Percentiles rank a stretch among this genome's conserved stretches.
Conservation (phyloP, 1,140 invertebrate genomes). For the Varroa destructor region DNA sequence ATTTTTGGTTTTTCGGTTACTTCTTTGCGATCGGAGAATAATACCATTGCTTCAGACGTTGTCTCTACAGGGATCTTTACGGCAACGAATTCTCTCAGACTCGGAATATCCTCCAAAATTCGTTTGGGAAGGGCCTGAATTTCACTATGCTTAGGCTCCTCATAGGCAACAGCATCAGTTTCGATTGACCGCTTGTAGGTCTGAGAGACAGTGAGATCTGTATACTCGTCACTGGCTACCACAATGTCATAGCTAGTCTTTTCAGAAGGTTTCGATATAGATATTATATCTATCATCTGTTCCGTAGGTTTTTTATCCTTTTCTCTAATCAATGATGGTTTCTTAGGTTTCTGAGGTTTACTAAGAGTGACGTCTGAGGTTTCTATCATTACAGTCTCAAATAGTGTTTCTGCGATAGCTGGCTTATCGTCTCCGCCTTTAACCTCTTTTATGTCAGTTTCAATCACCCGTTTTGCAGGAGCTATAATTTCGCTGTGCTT, state of each 20-base stretch:
- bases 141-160: constrained; percentile 7
- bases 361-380: neutral
- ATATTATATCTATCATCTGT: neutral
- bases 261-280: neutral
- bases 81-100: neutral
- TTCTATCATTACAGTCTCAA: neutral
- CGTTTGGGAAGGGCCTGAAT: neutral
- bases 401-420: neutral
- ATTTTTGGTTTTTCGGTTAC: neutral
- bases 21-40: neutral
- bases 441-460: neutral
- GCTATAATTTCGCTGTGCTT: constrained; percentile 6
- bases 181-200: neutral
- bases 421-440: neutral
- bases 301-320: neutral
- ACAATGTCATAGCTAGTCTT: neutral
- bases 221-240: constrained; percentile 2
- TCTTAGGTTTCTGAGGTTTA: neutral
- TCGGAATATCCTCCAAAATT: neutral
- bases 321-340: neutral
- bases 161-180: neutral
- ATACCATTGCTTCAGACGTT: neutral
- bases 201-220: neutral
- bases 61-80: neutral
- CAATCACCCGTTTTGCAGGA: neutral